Evolutionary conservation across 2,113 vertebrate genomes (phyloP).

Genomic region (Hippocampus abdominalis): DNA sequence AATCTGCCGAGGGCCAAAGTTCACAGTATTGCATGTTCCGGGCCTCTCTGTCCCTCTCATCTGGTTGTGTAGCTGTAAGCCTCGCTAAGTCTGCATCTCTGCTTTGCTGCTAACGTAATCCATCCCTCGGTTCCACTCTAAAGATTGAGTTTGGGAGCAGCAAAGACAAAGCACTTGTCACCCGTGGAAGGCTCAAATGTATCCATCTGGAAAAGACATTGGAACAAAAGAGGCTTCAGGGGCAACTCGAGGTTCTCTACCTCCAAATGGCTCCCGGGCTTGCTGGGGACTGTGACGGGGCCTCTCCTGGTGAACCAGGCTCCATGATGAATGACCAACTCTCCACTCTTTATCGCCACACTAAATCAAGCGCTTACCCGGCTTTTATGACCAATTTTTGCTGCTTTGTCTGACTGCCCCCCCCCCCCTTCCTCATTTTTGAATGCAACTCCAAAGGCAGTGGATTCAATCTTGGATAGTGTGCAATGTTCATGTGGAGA

Average conservation of each 20-base stretch:
- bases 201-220: slow-evolving; percentile 67
- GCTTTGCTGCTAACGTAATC: slow-evolving; percentile 34
- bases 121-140: slow-evolving; percentile 24
- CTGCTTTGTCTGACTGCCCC: slow-evolving; percentile 67
- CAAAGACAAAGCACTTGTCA: slow-evolving; percentile 42
- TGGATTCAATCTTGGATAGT: slow-evolving; percentile 20
- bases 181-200: slow-evolving; percentile 32
- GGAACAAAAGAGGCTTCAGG: slow-evolving; percentile 50
- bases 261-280: slow-evolving; percentile 58
- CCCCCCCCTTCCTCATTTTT: slow-evolving; percentile 39
- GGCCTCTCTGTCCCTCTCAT: slow-evolving; percentile 24
- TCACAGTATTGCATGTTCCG: neutral
- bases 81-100: slow-evolving; percentile 20
- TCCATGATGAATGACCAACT: slow-evolving; percentile 75
- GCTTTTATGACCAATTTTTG: slow-evolving; percentile 77
- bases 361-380: slow-evolving; percentile 77
- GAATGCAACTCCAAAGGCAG: slow-evolving; percentile 61
- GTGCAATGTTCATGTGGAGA: slow-evolving; percentile 21
- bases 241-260: slow-evolving; percentile 42
- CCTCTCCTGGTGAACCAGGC: slow-evolving; percentile 71
- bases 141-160: slow-evolving; percentile 41
- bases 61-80: slow-evolving; percentile 18
- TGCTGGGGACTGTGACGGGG: slow-evolving; percentile 67
- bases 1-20: slow-evolving; percentile 1
- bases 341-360: slow-evolving; percentile 75